These are phyloP conservation scores for Calliphora vomitoria DNA, from an alignment of 2,888 invertebrate species.

Conservation along the genomic window DNA sequence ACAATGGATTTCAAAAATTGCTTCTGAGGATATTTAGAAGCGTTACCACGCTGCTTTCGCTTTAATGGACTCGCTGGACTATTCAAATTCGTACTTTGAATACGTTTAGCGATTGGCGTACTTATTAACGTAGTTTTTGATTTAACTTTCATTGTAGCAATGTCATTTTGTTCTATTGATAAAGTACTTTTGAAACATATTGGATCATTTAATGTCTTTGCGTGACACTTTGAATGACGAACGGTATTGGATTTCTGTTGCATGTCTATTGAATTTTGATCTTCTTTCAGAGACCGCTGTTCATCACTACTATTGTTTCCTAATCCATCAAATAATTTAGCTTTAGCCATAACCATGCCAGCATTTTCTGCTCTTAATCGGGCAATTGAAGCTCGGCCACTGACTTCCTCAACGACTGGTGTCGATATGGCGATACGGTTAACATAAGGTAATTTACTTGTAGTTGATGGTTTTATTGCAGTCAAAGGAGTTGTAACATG, in stretches of 20 bases:
- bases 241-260: neutral
- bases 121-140: neutral
- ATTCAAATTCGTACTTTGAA: neutral
- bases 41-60: neutral
- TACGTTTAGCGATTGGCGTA: constrained; percentile 4
- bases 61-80: constrained; percentile 9
- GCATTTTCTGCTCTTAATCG: constrained; percentile 90
- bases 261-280: too few relatives aligned
- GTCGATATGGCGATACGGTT: constrained; percentile 60
- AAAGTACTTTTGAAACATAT: neutral
- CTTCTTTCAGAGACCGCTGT: neutral
- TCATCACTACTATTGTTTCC: constrained; percentile 71
- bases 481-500: constrained; percentile 64
- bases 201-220: neutral
- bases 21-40: neutral
- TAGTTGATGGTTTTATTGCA: constrained; percentile 47
- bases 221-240: neutral
- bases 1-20: neutral
- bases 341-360: constrained; percentile 92
- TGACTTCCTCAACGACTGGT: constrained; percentile 80
- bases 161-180: neutral
- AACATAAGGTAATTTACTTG: constrained; percentile 76
- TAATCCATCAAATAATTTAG: constrained; percentile 89
- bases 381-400: constrained; percentile 90
- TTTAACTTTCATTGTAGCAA: neutral